These are phyloP conservation scores for Pygmarrhopalites habei DNA, from an alignment of 1,140 invertebrate species.

Conservation along the genomic window DNA sequence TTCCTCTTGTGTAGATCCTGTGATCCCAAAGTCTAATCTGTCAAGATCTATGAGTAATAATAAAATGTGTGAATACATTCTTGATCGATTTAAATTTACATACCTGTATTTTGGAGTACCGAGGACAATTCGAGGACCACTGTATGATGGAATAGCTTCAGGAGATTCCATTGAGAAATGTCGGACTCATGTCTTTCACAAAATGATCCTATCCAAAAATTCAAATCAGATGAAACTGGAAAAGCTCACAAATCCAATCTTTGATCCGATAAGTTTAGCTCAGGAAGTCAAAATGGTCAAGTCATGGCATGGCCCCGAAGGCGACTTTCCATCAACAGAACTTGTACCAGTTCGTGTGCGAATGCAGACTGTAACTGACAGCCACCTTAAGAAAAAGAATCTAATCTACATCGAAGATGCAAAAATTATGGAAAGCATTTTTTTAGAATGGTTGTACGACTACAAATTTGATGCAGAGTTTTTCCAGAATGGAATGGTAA, in stretches of 20 bases:
- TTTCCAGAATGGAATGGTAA: conserved; percentile 27
- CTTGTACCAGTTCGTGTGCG: background rate
- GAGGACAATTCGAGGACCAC: conserved; percentile 38
- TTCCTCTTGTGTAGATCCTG: conserved; percentile 52
- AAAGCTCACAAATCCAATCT: conserved; percentile 1
- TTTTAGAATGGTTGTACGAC: background rate
- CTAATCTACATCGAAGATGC: background rate
- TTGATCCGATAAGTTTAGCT: background rate
- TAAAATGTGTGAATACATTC: conserved; percentile 47
- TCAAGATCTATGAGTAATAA: conserved; percentile 45
- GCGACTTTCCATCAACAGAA: background rate
- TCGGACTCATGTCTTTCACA: background rate
- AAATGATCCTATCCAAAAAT: background rate
- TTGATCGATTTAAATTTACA: conserved; percentile 44
- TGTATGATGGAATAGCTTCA: conserved; percentile 40
- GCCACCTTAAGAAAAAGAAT: background rate
- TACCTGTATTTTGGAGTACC: conserved; percentile 49
- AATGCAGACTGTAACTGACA: background rate
- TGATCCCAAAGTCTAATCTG: conserved; percentile 47
- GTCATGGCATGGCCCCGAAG: background rate
- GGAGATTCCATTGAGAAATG: background rate
- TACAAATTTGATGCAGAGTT: conserved; percentile 28
- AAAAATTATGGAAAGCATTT: background rate
- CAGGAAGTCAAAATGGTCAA: background rate
- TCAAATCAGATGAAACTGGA: background rate